Evolutionary conservation across 2,113 vertebrate genomes (phyloP).

Genomic region (Centropus unirufus): DNA sequence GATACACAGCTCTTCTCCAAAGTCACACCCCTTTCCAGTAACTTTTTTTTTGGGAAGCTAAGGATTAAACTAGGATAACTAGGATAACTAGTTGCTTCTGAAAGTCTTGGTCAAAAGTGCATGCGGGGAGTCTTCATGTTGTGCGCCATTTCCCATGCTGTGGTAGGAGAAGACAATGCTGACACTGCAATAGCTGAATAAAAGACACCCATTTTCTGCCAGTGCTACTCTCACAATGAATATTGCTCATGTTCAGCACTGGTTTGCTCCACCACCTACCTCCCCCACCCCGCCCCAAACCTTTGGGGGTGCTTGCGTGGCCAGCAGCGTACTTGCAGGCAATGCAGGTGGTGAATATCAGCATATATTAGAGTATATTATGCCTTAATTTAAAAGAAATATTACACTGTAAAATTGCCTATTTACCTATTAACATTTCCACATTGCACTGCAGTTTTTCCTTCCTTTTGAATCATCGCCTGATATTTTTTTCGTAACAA

Average conservation of each 20-base stretch:
- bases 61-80: neutral
- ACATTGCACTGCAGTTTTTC: neutral
- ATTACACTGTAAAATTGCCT: neutral
- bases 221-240: neutral
- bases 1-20: neutral
- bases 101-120: neutral
- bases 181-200: neutral
- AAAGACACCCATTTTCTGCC: slow-evolving; percentile 16
- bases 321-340: neutral
- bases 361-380: neutral
- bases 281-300: neutral
- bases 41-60: neutral
- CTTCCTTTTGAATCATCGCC: neutral
- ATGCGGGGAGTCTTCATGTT: neutral
- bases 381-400: neutral
- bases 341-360: neutral
- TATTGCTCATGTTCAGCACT: neutral
- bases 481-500: neutral
- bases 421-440: neutral
- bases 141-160: neutral
- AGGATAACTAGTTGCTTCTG: neutral
- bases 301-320: neutral
- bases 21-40: neutral
- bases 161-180: neutral
- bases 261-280: neutral